Conservation (phyloP, 2,797 vertebrate genomes). For the Ceryle rudis region DNA sequence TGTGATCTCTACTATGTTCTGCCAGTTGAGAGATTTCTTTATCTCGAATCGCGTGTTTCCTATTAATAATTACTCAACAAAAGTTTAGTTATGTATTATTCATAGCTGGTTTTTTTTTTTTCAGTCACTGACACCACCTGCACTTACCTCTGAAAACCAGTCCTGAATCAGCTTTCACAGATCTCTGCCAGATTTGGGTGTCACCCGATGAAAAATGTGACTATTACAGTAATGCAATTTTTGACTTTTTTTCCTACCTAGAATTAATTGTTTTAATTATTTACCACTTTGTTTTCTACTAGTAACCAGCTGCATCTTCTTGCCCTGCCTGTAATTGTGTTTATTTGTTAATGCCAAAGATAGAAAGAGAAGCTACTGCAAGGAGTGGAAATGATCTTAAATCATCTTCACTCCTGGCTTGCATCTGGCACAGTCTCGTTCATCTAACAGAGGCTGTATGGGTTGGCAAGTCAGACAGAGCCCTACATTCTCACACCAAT, state of each 20-base stretch:
- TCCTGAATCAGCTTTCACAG: not conserved
- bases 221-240: not conserved
- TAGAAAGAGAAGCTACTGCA: not conserved
- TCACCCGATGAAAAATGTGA: not conserved
- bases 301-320: not conserved
- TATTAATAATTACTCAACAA: slow-evolving; percentile 48
- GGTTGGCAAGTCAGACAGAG: not conserved
- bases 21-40: not conserved
- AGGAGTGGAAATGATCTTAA: not conserved
- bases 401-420: not conserved
- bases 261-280: not conserved
- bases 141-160: not conserved
- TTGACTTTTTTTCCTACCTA: not conserved
- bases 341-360: not conserved
- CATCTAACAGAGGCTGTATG: not conserved
- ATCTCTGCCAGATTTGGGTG: not conserved
- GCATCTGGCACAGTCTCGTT: not conserved
- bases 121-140: not conserved
- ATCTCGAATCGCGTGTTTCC: not conserved
- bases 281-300: not conserved
- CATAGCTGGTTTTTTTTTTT: not conserved
- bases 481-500: not conserved
- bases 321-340: not conserved
- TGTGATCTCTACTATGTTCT: not conserved
- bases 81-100: slow-evolving; percentile 22